Base-by-base conservation (phyloP, 2,888 invertebrate genomes). In the Philopedon plagiatum region DNA sequence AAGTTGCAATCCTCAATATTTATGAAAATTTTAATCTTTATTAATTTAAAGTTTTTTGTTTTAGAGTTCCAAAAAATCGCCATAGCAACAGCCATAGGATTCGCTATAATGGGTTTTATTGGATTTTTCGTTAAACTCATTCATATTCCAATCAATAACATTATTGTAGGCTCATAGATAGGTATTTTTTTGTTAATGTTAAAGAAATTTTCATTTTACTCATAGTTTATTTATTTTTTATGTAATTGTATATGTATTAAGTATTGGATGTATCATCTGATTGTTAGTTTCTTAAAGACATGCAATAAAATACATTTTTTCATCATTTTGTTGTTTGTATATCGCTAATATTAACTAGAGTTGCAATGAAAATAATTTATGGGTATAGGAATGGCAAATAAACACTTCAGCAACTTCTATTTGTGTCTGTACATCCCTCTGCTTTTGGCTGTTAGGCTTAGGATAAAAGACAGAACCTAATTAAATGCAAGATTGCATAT, bases 21-120 rank as follows among this genome's bases (percentile, higher is more conserved):
- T n/a, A n/a, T n/a, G n/a, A n/a, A n/a, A 11, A 18, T 41, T 9
- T 41, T 46, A 9, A 32, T 65, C 9, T 18, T 3, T 15, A 5
- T 58, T 63, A n/a, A 9, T n/a, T n/a, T n/a, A 34, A 1, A 34
- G n/a, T 63, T 51, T 81, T 79, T 80, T 77, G 76, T 87, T 91
- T 37, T 89, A 96, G 99, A 99, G 87, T 99, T 99, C 87, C 98
- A 99, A 86, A 99, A 99, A 88, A 99, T 99, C 82, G 99, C 99
- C 23, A 94, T 99, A 80, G 99, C 99, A 67, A 99, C 99, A 73
- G 99, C 99, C 3, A 98, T 99, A 83, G 99, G 99, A 69, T 99
- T 99, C 89, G 98, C 97, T 86, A 98, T 99, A 86, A 99, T 99
- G 99, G 99, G 99, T 68, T 99, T 99, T 88, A 99, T 99, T 85